Percentiles rank a stretch among this genome's conserved stretches.
phyloP scores from a whole-genome alignment of 2,888 invertebrate genomes.

The Penaeus monodon region DNA sequence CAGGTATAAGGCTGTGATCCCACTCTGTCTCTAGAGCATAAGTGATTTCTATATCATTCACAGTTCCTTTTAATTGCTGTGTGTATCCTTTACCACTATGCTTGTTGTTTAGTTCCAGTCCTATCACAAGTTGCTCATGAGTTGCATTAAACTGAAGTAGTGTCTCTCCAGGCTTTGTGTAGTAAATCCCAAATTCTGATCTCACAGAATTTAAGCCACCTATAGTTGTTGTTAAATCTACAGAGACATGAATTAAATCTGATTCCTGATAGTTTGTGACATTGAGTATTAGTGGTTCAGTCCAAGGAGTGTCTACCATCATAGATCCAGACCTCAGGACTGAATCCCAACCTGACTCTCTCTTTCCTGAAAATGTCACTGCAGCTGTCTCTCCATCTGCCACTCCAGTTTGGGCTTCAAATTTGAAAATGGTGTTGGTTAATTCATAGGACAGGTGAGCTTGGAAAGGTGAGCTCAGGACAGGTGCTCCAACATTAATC shows the following conservation, averaged over 20 bases:
- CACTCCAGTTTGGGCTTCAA: slow-evolving; percentile 20
- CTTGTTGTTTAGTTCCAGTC: slow-evolving; percentile 23
- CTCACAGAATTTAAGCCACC: slow-evolving; percentile 22
- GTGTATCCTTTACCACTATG: slow-evolving; percentile 9
- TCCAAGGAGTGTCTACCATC: slow-evolving; percentile 37
- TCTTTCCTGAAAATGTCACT: slow-evolving; percentile 4
- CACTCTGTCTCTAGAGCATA: slow-evolving; percentile 22
- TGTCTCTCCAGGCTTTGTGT: slow-evolving; percentile 21
- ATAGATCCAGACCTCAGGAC: slow-evolving; percentile 13
- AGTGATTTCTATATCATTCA: slow-evolving; percentile 37
- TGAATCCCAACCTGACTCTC: slow-evolving; percentile 15
- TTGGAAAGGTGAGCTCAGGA: slow-evolving; percentile 16
- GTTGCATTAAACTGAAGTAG: slow-evolving; percentile 32
- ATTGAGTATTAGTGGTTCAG: slow-evolving; percentile 33
- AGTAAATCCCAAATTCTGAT: slow-evolving; percentile 26
- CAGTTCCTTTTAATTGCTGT: slow-evolving; percentile 35
- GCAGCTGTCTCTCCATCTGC: not conserved
- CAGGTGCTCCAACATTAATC: slow-evolving; percentile 24
- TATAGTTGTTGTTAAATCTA: slow-evolving; percentile 20
- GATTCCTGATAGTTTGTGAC: slow-evolving; percentile 28
- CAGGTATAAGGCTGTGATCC: slow-evolving; percentile 14
- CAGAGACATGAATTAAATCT: slow-evolving; percentile 12
- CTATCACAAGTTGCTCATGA: slow-evolving; percentile 17
- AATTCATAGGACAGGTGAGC: slow-evolving; percentile 20
- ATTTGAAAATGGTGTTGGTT: slow-evolving; percentile 14